Base-by-base conservation (phyloP, 2,113 vertebrate species). In the Calypte anna region DNA sequence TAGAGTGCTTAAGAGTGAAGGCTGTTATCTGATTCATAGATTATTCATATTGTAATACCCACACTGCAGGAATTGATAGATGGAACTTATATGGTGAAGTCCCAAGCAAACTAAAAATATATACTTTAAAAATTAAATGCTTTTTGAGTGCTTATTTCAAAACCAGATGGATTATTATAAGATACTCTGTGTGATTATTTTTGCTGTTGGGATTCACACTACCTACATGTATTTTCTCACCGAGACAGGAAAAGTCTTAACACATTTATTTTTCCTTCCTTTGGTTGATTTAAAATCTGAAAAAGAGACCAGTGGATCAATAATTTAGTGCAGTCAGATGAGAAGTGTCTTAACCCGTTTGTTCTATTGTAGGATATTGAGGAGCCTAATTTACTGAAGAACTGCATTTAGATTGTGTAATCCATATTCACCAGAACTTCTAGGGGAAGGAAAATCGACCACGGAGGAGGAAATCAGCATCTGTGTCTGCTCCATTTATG, bases 41-140 rank as follows among this genome's bases (percentile, higher is more conserved):
- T 97, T 97, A 95, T 96, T 96, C 92, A 94, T 95, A 43, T 50
- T n/a, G 28, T 82, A 93, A 93, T 94, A 74, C 79, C 54, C 75
- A 80, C 88, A 91, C 51, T 69, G 82, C 38, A 90, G 67, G 48
- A 95, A 88, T 86, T 94, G 95, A 95, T 96, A 81, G 79, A 95
- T 94, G 72, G 31, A 31, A 43, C 54, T 89, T 95, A 82, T 57
- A 88, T 48, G 87, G 59, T 93, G 78, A 92, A 58, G 40, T 94
- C 70, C 51, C 46, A 90, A 74, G 82, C 50, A 91, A 89, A 82
- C 50, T 58, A 44, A 91, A 94, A 88, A 86, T 77, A 63, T 67
- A n/a, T 74, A 40, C 9, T 93, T 94, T 91, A 67, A 83, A 92
- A 95, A 94, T 90, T 88, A 89, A 51, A 70, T 70, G 33, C 70